phyloP scores from a whole-genome alignment of 2,888 invertebrate genomes.

The Nesidiocoris tenuis region DNA sequence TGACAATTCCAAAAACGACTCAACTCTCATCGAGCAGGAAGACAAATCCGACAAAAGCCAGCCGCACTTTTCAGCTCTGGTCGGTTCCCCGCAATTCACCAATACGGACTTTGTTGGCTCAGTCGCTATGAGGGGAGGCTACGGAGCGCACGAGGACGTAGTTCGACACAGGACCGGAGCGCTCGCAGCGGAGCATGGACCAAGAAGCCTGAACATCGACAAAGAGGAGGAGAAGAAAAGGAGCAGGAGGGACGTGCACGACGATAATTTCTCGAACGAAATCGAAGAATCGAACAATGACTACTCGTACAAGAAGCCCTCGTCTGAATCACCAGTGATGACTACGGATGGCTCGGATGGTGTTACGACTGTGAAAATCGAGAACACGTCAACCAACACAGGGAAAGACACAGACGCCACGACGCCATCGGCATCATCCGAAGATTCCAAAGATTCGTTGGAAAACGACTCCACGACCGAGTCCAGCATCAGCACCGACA shows the following conservation, averaged over 20 bases:
- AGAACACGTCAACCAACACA: constrained; percentile 6
- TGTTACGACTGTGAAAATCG: background rate
- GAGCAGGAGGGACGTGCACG: constrained; percentile 47
- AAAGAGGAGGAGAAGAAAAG: constrained; percentile 36
- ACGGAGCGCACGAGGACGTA: constrained; percentile 47
- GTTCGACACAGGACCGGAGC: constrained; percentile 47
- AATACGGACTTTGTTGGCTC: constrained; percentile 47
- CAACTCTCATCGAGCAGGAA: constrained; percentile 29
- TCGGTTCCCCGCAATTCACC: constrained; percentile 45
- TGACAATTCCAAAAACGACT: constrained; percentile 28
- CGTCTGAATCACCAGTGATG: background rate
- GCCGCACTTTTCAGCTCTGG: constrained; percentile 49
- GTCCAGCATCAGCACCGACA: background rate
- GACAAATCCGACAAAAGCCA: constrained; percentile 50
- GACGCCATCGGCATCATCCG: background rate
- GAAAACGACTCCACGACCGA: constrained; percentile 34
- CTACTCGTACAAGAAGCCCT: constrained; percentile 16
- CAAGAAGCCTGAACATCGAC: constrained; percentile 53
- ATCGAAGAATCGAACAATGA: constrained; percentile 35
- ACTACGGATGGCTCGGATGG: background rate
- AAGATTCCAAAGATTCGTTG: constrained; percentile 10
- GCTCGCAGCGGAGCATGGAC: constrained; percentile 56
- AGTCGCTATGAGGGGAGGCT: constrained; percentile 48
- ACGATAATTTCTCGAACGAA: constrained; percentile 48
- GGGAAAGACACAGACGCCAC: background rate